Conservation (phyloP, 1,140 invertebrate genomes). For the Caenorhabditis remanei region DNA sequence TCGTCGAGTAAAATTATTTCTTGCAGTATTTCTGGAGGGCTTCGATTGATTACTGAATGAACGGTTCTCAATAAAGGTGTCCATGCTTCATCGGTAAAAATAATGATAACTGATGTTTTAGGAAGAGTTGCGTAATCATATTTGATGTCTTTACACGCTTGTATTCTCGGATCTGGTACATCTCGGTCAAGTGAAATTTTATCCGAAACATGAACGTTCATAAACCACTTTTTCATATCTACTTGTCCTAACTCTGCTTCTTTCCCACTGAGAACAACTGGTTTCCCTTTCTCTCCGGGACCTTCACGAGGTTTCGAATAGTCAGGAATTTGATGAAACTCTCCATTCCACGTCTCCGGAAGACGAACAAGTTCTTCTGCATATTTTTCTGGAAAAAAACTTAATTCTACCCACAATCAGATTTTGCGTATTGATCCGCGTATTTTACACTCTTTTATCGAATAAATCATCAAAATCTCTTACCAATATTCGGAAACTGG, state of each 20-base stretch:
- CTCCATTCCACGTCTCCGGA: conserved; percentile 33
- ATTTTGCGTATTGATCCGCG: neutral
- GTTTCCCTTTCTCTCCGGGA: conserved; percentile 65
- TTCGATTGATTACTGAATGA: conserved; percentile 88
- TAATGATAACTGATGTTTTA: conserved; percentile 84
- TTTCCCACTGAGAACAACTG: conserved; percentile 58
- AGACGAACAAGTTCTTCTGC: conserved; percentile 18
- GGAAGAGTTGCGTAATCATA: conserved; percentile 79
- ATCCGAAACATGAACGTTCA: conserved; percentile 68
- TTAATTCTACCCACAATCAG: neutral
- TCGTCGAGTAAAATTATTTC: conserved; percentile 92
- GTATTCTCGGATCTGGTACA: conserved; percentile 52
- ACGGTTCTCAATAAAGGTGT: conserved; percentile 87
- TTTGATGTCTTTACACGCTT: conserved; percentile 61
- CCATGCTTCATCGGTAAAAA: conserved; percentile 91
- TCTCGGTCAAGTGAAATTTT: conserved; percentile 65
- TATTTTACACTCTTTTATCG: neutral
- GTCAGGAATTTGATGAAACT: conserved; percentile 51
- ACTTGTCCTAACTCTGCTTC: conserved; percentile 58
- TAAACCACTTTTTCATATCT: conserved; percentile 69
- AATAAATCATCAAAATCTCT: neutral
- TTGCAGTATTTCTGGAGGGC: conserved; percentile 83
- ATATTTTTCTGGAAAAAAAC: conserved; percentile 25
- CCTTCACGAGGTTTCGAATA: conserved; percentile 55
- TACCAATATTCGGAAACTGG: conserved; percentile 29